Base-by-base conservation (phyloP, 2,888 invertebrate species). In the Cephus rjabovi region DNA sequence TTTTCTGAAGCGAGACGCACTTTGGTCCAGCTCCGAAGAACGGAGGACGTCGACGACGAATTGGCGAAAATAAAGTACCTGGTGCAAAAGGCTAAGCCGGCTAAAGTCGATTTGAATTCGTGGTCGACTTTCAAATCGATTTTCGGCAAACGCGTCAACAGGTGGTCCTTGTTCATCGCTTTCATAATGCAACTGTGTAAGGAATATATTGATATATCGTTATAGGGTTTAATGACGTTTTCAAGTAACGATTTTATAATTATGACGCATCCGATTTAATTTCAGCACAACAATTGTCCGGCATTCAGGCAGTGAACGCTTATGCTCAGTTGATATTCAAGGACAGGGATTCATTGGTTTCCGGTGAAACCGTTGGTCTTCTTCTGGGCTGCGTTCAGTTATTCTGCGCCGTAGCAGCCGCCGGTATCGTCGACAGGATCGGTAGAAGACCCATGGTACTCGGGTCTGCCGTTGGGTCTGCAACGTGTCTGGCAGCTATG, bases 321-420 rank as follows among this genome's bases (percentile, higher is more conserved):
- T 70, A 70, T 33, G 3, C 70, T 2, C 71, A 30, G 30, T 4
- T 70, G 12, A 33, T 70, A 15, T 70, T 70, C 71, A 15, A 11
- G 11, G 9, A 11, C 0, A 15, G 3, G 6, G 71, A 70, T 30
- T 70, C 71, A 33, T 30, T 70, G 4, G 2, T 70, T 33, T 70
- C 71, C 4, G 71, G 71, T 9, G 6, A 70, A 33, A 33, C 30
- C 71, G 71, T 70, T n/a, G 31, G 12, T 33, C 30, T 70, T 30
- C 33, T 70, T 30, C 23, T 70, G 71, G 71, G 71, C 71, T 70
- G 71, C 71, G 71, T 70, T 33, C 31, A 70, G 23, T 15, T 70
- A 6, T 15, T 70, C 12, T 70, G 71, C 71, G 31, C 33, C 4
- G 11, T 70, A 30, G 71, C 31, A 11, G 33, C 71, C 4, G 30